phyloP scores from a whole-genome alignment of 1,140 invertebrate genomes.

The Leptestheria dahalacensis region DNA sequence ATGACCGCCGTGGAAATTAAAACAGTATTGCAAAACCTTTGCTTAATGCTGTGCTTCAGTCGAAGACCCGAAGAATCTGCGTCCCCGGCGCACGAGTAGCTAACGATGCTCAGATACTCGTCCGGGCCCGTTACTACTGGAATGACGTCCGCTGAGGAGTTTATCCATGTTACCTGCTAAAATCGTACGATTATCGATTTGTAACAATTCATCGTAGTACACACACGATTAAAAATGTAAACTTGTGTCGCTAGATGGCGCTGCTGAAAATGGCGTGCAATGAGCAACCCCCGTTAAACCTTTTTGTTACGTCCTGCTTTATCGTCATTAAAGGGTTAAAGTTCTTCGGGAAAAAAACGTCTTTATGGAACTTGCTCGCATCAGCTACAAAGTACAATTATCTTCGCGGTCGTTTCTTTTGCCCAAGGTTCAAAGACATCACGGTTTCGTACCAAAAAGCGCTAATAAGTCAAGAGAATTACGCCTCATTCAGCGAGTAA shows the following conservation, averaged over 20 bases:
- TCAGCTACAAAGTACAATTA: neutral
- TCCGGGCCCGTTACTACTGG: too few species aligned
- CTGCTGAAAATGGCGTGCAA: neutral
- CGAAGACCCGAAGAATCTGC: too few species aligned
- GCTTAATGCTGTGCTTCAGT: too few species aligned
- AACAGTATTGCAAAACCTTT: too few species aligned
- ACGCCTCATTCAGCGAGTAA: neutral
- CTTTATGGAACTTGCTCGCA: neutral
- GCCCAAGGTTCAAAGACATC: neutral
- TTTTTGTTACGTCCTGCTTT: neutral
- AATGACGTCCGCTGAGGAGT: too few species aligned
- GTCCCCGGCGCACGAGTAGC: too few species aligned
- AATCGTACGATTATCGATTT: too few species aligned
- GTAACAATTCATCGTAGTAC: too few species aligned
- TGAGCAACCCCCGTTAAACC: neutral
- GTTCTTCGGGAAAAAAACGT: neutral
- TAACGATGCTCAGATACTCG: too few species aligned
- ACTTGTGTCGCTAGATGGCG: neutral
- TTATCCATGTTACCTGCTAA: too few species aligned
- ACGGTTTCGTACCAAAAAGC: neutral
- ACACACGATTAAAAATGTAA: neutral
- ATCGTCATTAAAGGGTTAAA: neutral
- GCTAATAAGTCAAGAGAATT: neutral
- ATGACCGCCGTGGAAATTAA: too few species aligned
- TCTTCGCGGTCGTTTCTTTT: neutral